Conservation (phyloP, 1,140 invertebrate species). For the Tetramorium alpestre region DNA sequence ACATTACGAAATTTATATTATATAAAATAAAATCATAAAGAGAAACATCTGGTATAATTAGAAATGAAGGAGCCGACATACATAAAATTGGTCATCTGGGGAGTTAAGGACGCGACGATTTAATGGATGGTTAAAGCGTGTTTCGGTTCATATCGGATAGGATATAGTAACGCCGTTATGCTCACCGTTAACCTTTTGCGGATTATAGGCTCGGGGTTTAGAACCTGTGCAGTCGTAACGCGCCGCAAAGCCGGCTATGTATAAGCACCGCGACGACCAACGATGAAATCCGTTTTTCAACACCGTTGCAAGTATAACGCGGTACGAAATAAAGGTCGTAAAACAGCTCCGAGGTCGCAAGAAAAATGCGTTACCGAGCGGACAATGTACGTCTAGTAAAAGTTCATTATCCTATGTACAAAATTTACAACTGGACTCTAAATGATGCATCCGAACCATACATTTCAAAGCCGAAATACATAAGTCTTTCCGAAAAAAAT, state of each 20-base stretch:
- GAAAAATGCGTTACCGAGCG: constrained; percentile 20
- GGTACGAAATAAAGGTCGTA: constrained; percentile 58
- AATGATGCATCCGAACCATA: background rate
- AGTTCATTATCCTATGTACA: constrained; percentile 41
- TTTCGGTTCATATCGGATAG: constrained; percentile 65
- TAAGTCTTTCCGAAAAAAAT: background rate
- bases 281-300: constrained; percentile 71
- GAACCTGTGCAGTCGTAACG: constrained; percentile 56
- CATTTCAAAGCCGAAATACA: background rate
- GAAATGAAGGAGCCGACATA: constrained; percentile 28
- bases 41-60: background rate
- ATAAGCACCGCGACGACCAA: constrained; percentile 42
- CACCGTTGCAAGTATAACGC: constrained; percentile 55
- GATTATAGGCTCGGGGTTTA: constrained; percentile 74
- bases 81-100: constrained; percentile 54
- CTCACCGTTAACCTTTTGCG: constrained; percentile 63
- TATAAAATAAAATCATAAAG: background rate
- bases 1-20: background rate
- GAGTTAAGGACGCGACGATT: constrained; percentile 56
- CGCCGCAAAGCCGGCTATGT: constrained; percentile 22
- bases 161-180: constrained; percentile 64
- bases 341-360: constrained; percentile 47
- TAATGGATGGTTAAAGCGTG: constrained; percentile 69
- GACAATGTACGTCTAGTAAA: constrained; percentile 66
- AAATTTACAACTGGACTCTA: constrained; percentile 12